Conservation (phyloP, 2,113 vertebrate species). For the Lagopus muta region DNA sequence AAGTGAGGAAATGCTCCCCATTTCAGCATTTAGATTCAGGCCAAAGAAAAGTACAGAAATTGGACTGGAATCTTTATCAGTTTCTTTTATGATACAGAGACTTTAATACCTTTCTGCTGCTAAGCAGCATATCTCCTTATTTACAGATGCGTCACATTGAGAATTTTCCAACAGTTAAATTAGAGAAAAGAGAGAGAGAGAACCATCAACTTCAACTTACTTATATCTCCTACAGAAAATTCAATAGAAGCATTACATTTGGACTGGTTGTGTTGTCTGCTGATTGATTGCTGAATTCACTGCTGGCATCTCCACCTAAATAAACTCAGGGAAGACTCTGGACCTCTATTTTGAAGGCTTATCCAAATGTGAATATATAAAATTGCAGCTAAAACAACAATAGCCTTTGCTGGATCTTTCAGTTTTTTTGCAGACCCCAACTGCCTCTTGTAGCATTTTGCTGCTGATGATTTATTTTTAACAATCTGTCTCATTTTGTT, state of each 20-base stretch:
- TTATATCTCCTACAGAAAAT: constrained; percentile 9
- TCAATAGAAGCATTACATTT: constrained; percentile 11
- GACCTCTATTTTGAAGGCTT: neutral
- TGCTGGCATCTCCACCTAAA: neutral
- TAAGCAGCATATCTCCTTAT: neutral
- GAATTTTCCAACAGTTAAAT: neutral
- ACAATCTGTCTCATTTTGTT: constrained; percentile 29
- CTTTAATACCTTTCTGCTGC: neutral
- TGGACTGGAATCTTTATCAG: neutral
- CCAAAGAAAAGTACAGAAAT: neutral
- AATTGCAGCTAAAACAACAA: constrained; percentile 18
- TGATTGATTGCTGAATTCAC: constrained; percentile 22
- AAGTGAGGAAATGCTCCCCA: neutral
- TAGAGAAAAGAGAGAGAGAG: neutral
- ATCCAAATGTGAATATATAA: neutral
- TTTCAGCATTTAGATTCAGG: neutral
- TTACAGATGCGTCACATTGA: neutral
- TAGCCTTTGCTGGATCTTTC: neutral
- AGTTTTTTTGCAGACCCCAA: neutral
- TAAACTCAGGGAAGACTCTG: neutral
- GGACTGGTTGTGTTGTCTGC: neutral
- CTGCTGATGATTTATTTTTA: neutral
- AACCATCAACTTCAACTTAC: neutral
- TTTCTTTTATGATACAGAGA: neutral
- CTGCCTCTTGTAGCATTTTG: neutral